These are phyloP conservation scores for Calypte anna DNA, from an alignment of 2,113 vertebrate species.

Conservation along the genomic window DNA sequence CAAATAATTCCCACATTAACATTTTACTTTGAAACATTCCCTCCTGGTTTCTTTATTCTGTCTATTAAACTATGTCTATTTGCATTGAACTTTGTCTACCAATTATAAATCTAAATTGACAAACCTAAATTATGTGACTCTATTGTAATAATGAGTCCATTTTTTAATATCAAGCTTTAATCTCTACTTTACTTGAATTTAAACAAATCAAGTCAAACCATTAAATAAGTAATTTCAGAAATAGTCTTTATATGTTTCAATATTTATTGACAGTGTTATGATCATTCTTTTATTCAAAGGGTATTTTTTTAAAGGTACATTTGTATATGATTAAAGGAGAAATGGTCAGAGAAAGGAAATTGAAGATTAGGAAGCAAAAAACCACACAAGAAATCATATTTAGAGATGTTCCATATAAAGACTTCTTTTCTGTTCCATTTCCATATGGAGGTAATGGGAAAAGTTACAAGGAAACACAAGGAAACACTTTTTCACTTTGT, in stretches of 20 bases:
- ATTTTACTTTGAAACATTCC: constrained; percentile 25
- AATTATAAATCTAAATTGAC: constrained; percentile 47
- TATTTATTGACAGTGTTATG: neutral
- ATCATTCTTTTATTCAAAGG: neutral
- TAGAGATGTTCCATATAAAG: neutral
- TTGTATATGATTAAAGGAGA: neutral
- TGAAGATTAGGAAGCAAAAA: neutral
- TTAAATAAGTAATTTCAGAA: constrained; percentile 14
- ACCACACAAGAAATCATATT: neutral
- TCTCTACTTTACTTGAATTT: constrained; percentile 31
- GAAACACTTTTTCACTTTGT: neutral
- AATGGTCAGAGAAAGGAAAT: neutral
- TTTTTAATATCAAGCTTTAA: constrained; percentile 44
- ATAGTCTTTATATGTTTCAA: neutral
- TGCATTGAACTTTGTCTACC: constrained; percentile 42
- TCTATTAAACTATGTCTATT: constrained; percentile 19
- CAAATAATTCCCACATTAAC: constrained; percentile 1
- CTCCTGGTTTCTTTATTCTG: constrained; percentile 10
- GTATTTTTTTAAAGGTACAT: neutral
- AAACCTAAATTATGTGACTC: constrained; percentile 37
- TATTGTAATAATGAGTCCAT: constrained; percentile 13
- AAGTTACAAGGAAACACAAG: neutral
- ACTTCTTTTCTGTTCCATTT: neutral
- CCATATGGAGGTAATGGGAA: neutral
- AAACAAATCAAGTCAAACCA: constrained; percentile 29